Conservation (phyloP, 2,888 invertebrate genomes). For the Agonopterix alstromeriana region DNA sequence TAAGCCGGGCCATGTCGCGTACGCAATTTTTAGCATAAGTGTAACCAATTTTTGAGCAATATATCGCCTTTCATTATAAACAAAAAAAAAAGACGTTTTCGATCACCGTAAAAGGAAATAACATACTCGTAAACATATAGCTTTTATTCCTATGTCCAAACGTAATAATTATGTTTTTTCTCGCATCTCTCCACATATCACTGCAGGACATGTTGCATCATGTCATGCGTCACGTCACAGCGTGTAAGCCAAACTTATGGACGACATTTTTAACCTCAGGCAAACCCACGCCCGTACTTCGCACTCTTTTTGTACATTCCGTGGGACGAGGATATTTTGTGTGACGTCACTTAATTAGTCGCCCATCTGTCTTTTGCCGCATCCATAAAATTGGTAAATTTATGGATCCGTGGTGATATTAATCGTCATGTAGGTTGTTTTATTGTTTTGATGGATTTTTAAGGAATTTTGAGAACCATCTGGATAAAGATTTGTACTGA, state of each 20-base stretch:
- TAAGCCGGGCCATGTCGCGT: no score
- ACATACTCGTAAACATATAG: no score
- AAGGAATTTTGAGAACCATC: no score
- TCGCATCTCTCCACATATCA: background rate
- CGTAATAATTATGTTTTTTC: no score
- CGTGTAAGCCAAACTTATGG: constrained; percentile 12
- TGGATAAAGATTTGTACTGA: no score
- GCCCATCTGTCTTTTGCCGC: constrained; percentile 26
- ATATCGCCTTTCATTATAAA: no score
- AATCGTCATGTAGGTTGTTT: constrained; percentile 13
- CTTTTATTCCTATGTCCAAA: no score
- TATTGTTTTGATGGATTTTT: constrained; percentile 8
- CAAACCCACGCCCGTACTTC: constrained; percentile 9
- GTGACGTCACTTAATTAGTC: constrained; percentile 25
- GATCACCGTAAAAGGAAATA: no score
- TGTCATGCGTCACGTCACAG: background rate
- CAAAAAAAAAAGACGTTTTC: no score
- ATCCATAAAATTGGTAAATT: constrained; percentile 22
- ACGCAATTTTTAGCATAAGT: no score
- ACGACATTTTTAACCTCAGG: constrained; percentile 14
- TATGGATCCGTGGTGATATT: constrained; percentile 16
- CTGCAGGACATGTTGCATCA: background rate
- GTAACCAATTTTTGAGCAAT: no score
- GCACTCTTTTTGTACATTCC: constrained; percentile 7
- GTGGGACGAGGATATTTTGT: constrained; percentile 8